phyloP scores from a whole-genome alignment of 2,113 vertebrate species.

The Parus major region DNA sequence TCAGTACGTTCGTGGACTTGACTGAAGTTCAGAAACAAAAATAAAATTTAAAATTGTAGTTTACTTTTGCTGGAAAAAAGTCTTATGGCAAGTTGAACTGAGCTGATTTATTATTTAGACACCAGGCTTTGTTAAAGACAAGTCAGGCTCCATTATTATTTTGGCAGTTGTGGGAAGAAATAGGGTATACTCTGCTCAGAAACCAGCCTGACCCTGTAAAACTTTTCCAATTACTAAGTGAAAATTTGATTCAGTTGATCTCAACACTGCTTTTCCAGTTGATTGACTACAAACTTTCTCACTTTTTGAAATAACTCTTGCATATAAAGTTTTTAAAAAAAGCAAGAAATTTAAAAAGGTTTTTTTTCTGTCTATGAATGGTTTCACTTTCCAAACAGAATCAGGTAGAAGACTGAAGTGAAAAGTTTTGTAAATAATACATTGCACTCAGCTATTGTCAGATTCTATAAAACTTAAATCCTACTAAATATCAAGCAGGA shows the following conservation, averaged over 20 bases:
- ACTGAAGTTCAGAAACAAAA: background rate
- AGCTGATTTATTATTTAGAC: background rate
- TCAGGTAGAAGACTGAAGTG: background rate
- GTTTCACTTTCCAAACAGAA: background rate
- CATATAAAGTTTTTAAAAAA: background rate
- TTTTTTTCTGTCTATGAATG: background rate
- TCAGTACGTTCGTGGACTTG: fast-evolving
- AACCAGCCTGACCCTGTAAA: background rate
- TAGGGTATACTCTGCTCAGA: background rate
- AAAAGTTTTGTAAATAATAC: background rate
- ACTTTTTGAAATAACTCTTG: background rate
- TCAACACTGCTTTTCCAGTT: background rate
- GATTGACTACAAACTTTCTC: background rate
- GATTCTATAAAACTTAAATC: background rate
- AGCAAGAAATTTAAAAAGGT: background rate
- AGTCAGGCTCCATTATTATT: background rate
- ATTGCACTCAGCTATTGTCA: background rate
- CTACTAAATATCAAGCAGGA: background rate
- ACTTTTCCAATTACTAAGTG: background rate
- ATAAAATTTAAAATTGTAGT: background rate
- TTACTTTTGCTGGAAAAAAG: background rate
- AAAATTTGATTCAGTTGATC: background rate
- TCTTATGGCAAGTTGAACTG: background rate
- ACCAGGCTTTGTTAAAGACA: background rate
- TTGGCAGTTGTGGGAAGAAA: background rate